A percentile compares a stretch with the other conserved stretches of the same genome.
These are phyloP conservation scores for Villa cingulata DNA, from an alignment of 2,888 invertebrate genomes.

Conservation along the genomic window DNA sequence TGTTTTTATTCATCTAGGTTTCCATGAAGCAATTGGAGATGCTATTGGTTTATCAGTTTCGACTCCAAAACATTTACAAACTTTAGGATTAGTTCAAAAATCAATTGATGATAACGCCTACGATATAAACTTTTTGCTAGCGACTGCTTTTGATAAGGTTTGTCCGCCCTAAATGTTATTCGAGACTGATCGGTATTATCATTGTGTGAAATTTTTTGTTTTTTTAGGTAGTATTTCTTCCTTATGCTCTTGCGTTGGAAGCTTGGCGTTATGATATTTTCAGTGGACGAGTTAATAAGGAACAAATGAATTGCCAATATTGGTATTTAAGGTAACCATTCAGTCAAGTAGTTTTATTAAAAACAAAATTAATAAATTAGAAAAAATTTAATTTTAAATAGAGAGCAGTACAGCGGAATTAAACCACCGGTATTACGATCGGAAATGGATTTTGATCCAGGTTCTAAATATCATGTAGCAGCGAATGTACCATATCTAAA, in stretches of 20 bases:
- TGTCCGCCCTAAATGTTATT: no score
- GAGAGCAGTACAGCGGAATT: slow-evolving; percentile 71
- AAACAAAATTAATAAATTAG: neutral
- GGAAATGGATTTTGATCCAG: slow-evolving; percentile 82
- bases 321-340: slow-evolving; percentile 60
- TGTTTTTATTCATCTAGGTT: slow-evolving; percentile 43
- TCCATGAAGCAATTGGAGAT: slow-evolving; percentile 88
- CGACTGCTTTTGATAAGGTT: slow-evolving; percentile 76
- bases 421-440: slow-evolving; percentile 75
- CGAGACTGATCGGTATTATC: neutral
- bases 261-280: slow-evolving; percentile 80
- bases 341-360: neutral
- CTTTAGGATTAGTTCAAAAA: slow-evolving; percentile 65
- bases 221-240: slow-evolving; percentile 47
- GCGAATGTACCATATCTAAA: slow-evolving; percentile 82
- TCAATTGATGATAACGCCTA: slow-evolving; percentile 68
- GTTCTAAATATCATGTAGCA: slow-evolving; percentile 84
- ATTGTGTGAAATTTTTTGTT: neutral
- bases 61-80: slow-evolving; percentile 73
- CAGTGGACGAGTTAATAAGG: slow-evolving; percentile 54
- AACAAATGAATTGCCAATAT: slow-evolving; percentile 78
- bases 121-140: slow-evolving; percentile 73
- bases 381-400: slow-evolving; percentile 22
- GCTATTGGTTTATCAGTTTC: slow-evolving; percentile 72
- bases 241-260: slow-evolving; percentile 72